phyloP scores from a whole-genome alignment of 2,888 invertebrate species.

The Agrenia bidenticulata region DNA sequence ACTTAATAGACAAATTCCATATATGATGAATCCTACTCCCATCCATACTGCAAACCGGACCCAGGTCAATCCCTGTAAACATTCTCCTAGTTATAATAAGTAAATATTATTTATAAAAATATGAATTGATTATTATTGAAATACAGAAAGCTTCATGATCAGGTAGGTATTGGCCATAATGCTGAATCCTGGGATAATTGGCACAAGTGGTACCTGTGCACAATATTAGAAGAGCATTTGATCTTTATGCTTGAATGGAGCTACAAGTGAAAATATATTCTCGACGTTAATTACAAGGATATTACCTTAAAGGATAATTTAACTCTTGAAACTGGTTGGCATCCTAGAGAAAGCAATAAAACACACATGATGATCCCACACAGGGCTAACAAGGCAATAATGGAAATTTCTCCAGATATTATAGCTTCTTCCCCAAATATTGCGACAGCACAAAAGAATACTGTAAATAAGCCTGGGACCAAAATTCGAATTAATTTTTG shows the following conservation, averaged over 20 bases:
- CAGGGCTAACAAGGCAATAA: conserved; percentile 18
- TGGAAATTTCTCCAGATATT: conserved; percentile 1
- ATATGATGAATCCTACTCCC: conserved; percentile 51
- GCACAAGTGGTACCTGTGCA: conserved; percentile 59
- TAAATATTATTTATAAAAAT: no score
- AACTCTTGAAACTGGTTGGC: conserved; percentile 44
- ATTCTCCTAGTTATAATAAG: no score
- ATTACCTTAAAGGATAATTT: conserved; percentile 41
- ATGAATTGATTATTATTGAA: no score
- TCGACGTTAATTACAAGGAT: no score
- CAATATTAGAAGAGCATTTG: neutral
- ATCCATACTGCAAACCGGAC: conserved; percentile 60
- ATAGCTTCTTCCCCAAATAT: conserved; percentile 38
- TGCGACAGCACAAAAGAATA: conserved; percentile 41
- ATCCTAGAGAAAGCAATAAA: conserved; percentile 33
- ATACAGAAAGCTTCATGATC: conserved; percentile 59
- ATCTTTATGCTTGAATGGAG: no score
- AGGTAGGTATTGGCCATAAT: conserved; percentile 59
- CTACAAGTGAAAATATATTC: no score
- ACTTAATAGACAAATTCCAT: conserved; percentile 41
- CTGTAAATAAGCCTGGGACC: conserved; percentile 35
- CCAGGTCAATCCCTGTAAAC: conserved; percentile 60
- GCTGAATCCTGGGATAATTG: conserved; percentile 58
- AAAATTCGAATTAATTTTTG: no score
- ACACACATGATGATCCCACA: conserved; percentile 22